phyloP scores from a whole-genome alignment of 2,113 vertebrate genomes.

The Lepus europaeus region DNA sequence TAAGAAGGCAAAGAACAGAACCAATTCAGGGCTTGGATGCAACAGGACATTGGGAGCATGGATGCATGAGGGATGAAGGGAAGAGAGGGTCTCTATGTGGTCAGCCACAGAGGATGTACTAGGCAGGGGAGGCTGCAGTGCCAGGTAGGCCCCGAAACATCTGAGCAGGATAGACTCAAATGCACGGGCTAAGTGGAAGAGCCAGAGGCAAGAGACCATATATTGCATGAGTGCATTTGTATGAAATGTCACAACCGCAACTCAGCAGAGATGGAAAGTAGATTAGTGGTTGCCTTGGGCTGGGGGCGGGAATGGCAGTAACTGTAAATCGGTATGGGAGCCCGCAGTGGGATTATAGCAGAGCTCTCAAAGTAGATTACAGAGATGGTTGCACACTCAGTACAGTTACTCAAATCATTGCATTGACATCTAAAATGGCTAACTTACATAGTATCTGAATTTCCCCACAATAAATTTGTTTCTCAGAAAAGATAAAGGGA shows the following conservation, averaged over 20 bases:
- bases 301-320: background rate
- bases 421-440: background rate
- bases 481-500: background rate
- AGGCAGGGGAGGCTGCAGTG: background rate
- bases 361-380: background rate
- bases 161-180: background rate
- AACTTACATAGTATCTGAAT: background rate
- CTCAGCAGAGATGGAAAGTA: background rate
- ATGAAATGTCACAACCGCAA: background rate
- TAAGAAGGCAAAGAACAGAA: background rate
- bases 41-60: constrained; percentile 31
- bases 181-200: background rate
- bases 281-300: background rate
- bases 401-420: background rate
- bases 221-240: background rate
- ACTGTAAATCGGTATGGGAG: background rate
- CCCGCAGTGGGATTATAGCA: background rate
- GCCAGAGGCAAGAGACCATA: background rate
- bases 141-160: background rate
- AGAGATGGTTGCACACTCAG: background rate
- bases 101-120: background rate
- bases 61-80: background rate
- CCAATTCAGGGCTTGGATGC: background rate
- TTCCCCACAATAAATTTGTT: background rate
- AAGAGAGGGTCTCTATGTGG: background rate